Evolutionary conservation across 2,797 vertebrate genomes (phyloP), one percentile per base, ranked within the genome.

Genomic region (Aselliscus stoliczkanus): DNA sequence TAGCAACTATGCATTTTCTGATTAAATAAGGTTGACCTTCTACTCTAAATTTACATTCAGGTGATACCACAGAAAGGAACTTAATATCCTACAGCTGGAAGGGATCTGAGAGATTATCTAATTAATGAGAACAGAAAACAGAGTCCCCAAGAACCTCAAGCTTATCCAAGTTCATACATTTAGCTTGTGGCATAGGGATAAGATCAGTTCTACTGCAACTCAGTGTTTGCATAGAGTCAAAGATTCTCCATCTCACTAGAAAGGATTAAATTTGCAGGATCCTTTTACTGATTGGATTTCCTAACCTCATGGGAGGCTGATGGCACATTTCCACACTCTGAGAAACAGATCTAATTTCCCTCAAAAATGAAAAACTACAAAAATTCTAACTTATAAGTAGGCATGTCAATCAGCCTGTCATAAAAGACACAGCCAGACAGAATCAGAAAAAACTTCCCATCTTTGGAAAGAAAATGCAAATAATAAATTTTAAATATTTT

Each of bases 401-500:
- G 27, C 13, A 72, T 91, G 94, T 64, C 95, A 95, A 89, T 96
- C 95, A 96, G 50, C 18, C 73, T 88, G 70, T 94, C 75, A 92
- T 0, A 3, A n/a, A 75, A 69, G 80, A 93, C 72, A 56, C 7
- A 88, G 73, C 56, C n/a, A 84, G 58, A 90, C 47, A 29, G 27
- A 20, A 9, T 89, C 79, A 93, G 60, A 96, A 85, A 95, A 70
- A 77, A 70, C 47, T 39, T 60, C 3, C 11, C 72, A 77, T 67
- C 37, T 97, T 83, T 70, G 69, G 44, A 42, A 79, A 69, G 94
- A 96, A 97, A 91, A 97, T 65, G 60, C 60, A 96, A 97, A 96
- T 82, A 73, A 89, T 10, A 87, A 80, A 93, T 4, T 69, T 37
- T 72, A 72, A 56, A 95, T 95, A 96, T 94, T 97, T 80, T 94